Percentiles rank a stretch among this genome's conserved stretches.
Evolutionary conservation across 2,888 invertebrate species (phyloP).

Genomic region (Caenorhabditis virilis): DNA sequence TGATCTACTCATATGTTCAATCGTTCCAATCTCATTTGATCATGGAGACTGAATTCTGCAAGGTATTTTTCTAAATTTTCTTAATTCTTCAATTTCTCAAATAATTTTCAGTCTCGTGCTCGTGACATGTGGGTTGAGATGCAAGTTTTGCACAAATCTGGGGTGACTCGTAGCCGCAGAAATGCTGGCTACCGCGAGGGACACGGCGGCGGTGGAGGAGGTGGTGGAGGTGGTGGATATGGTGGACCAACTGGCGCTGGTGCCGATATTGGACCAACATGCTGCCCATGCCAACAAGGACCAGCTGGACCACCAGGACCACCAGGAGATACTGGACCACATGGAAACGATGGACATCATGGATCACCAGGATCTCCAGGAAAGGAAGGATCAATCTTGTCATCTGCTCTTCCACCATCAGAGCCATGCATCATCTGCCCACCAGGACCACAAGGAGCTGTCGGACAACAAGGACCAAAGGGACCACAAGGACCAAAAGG

Average conservation of each 20-base stretch:
- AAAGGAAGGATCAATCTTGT: constrained; percentile 52
- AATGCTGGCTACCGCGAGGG: constrained; percentile 52
- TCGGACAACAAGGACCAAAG: constrained; percentile 54
- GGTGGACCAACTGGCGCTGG: constrained; percentile 39
- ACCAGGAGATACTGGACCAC: constrained; percentile 47
- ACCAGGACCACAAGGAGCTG: constrained; percentile 60
- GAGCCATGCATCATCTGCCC: constrained; percentile 65
- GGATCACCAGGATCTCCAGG: constrained; percentile 61
- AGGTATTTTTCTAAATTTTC: constrained; percentile 30
- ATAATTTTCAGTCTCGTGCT: constrained; percentile 58
- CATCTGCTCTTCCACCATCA: constrained; percentile 52
- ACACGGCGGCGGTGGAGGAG: constrained; percentile 42
- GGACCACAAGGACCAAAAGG: constrained; percentile 66
- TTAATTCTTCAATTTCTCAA: constrained; percentile 2
- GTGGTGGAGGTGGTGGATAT: constrained; percentile 51
- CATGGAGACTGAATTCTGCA: constrained; percentile 68
- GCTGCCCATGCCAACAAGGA: constrained; percentile 61
- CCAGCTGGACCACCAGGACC: constrained; percentile 57
- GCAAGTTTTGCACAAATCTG: constrained; percentile 65
- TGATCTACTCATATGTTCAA: constrained; percentile 68
- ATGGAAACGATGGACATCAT: constrained; percentile 56
- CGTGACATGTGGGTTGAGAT: constrained; percentile 68
- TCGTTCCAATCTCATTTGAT: constrained; percentile 67
- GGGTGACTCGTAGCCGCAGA: constrained; percentile 42
- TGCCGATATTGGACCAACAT: constrained; percentile 50